Conservation (phyloP, 2,888 invertebrate species). For the Nipponacmea schrenckii region DNA sequence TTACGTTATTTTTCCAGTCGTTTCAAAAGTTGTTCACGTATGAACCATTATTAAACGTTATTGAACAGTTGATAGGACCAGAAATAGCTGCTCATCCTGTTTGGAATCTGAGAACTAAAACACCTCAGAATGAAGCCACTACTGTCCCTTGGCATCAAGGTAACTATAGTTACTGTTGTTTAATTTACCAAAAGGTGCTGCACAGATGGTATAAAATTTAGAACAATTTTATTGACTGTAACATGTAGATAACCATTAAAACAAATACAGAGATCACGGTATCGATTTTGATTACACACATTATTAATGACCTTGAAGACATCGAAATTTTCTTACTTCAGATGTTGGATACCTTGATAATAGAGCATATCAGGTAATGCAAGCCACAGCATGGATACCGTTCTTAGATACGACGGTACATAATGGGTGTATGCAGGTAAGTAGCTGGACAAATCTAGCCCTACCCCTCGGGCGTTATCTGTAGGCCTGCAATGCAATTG, state of each 20-base stretch:
- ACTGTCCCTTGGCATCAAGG: slow-evolving; percentile 67
- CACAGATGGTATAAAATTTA: too few species aligned
- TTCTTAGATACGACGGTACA: slow-evolving; percentile 48
- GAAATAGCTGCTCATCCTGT: slow-evolving; percentile 62
- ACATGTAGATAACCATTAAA: too few species aligned
- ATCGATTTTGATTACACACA: too few species aligned
- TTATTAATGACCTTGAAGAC: too few species aligned
- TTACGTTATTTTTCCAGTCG: slow-evolving; percentile 39
- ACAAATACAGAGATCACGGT: too few species aligned
- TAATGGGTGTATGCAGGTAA: slow-evolving; percentile 60
- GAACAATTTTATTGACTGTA: too few species aligned
- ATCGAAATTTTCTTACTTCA: slow-evolving; percentile 13
- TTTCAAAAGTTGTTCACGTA: slow-evolving; percentile 58
- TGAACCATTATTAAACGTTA: slow-evolving; percentile 58
- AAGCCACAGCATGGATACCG: slow-evolving; percentile 59
- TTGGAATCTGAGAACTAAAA: slow-evolving; percentile 65
- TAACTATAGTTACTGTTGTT: slow-evolving; percentile 30
- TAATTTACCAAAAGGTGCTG: too few species aligned
- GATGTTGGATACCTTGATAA: slow-evolving; percentile 53
- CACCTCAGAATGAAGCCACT: slow-evolving; percentile 58
- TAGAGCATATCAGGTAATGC: slow-evolving; percentile 45
- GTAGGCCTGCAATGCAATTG: too few species aligned
- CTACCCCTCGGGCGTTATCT: too few species aligned
- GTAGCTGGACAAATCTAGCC: too few species aligned
- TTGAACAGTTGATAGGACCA: slow-evolving; percentile 62